A percentile compares a stretch with the other conserved stretches of the same genome.
Conservation (phyloP, 2,113 vertebrate species). For the Isurus oxyrinchus region DNA sequence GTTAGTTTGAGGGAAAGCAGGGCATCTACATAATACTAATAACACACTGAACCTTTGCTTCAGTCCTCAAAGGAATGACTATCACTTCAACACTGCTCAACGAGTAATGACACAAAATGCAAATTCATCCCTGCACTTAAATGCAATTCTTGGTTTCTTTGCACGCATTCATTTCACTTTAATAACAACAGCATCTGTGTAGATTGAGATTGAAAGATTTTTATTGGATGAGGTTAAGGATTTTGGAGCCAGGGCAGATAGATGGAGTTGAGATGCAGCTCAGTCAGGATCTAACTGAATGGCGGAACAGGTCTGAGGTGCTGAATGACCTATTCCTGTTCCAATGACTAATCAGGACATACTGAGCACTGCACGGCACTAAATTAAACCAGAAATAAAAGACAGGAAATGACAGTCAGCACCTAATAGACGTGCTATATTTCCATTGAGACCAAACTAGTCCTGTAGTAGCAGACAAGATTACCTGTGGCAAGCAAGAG, state of each 20-base stretch:
- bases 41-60: background rate
- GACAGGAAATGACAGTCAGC: background rate
- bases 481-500: no score
- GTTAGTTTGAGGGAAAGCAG: background rate
- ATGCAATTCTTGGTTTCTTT: background rate
- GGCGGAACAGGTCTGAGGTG: no score
- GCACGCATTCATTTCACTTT: background rate
- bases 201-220: background rate
- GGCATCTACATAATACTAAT: background rate
- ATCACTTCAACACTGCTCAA: background rate
- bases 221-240: background rate
- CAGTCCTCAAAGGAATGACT: background rate
- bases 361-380: background rate
- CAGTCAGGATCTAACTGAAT: background rate
- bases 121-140: background rate
- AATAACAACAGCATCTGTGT: background rate
- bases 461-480: no score
- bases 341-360: background rate
- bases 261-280: background rate
- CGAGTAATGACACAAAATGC: background rate
- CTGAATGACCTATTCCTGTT: background rate
- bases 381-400: background rate
- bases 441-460: no score
- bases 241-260: background rate
- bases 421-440: background rate